Evolutionary conservation across 2,888 invertebrate species (phyloP).

Genomic region (Germaria angustata): DNA sequence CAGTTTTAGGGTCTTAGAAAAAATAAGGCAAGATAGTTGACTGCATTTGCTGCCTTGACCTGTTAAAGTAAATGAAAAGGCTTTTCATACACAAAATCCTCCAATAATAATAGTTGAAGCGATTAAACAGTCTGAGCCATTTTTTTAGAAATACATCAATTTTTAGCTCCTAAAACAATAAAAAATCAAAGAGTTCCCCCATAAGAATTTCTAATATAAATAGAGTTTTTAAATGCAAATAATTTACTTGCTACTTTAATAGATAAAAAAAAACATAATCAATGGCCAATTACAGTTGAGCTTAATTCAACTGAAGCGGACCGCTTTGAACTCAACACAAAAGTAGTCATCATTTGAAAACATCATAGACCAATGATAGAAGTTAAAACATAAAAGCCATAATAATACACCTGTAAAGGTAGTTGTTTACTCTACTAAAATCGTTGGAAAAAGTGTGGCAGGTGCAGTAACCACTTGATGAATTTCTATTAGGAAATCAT

Average conservation of each 20-base stretch:
- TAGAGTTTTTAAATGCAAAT: neutral
- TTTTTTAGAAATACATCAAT: too few species aligned
- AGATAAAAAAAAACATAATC: neutral
- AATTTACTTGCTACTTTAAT: neutral
- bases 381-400: neutral
- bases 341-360: neutral
- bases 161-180: too few species aligned
- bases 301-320: neutral
- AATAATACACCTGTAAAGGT: neutral
- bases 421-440: neutral
- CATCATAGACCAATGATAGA: neutral
- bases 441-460: too few species aligned
- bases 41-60: too few species aligned
- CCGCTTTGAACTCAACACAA: conserved; percentile 12
- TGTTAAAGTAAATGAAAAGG: too few species aligned
- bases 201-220: too few species aligned
- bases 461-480: neutral
- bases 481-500: neutral
- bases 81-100: too few species aligned
- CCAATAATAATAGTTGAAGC: too few species aligned
- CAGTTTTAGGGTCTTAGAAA: too few species aligned
- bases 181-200: too few species aligned
- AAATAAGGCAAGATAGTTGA: too few species aligned
- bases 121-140: too few species aligned
- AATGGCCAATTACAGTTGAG: neutral